These are phyloP conservation scores for Chascanopsetta lugubris DNA, from an alignment of 2,113 vertebrate species.

Conservation along the genomic window DNA sequence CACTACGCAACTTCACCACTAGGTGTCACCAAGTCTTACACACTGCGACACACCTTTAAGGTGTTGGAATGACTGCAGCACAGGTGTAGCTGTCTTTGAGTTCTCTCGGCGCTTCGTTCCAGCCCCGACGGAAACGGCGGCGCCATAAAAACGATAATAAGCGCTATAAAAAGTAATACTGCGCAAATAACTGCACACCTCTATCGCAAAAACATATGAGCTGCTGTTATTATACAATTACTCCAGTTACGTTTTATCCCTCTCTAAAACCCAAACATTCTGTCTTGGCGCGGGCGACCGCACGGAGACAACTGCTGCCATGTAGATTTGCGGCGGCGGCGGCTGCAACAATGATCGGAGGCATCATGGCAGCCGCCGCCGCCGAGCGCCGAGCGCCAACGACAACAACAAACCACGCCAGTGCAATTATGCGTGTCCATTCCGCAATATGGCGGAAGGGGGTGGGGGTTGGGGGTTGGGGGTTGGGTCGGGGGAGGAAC, in stretches of 20 bases:
- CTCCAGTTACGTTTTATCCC: constrained; percentile 18
- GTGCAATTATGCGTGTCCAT: constrained; percentile 64
- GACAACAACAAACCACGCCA: constrained; percentile 68
- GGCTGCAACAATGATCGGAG: constrained; percentile 55
- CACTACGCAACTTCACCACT: no score
- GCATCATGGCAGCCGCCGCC: constrained; percentile 50
- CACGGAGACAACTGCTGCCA: constrained; percentile 35
- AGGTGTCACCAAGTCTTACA: no score
- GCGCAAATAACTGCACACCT: constrained; percentile 12
- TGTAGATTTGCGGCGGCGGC: constrained; percentile 58
- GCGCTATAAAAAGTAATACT: constrained; percentile 5
- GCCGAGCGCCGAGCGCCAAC: constrained; percentile 64
- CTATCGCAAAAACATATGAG: constrained; percentile 19
- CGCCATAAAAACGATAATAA: constrained; percentile 38
- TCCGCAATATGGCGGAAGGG: constrained; percentile 70
- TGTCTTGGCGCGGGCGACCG: constrained; percentile 33
- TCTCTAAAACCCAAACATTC: constrained; percentile 10
- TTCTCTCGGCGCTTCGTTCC: constrained; percentile 53
- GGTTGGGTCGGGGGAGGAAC: no score
- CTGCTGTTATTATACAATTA: constrained; percentile 39
- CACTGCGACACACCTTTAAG: no score
- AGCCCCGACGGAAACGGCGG: constrained; percentile 8
- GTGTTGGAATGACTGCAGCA: constrained; percentile 41
- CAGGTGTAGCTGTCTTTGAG: constrained; percentile 45
- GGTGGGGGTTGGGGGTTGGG: no score